A percentile compares a stretch with the other conserved stretches of the same genome.
Evolutionary conservation across 2,888 invertebrate genomes (phyloP).

Genomic region (Hoplodrina blanda): DNA sequence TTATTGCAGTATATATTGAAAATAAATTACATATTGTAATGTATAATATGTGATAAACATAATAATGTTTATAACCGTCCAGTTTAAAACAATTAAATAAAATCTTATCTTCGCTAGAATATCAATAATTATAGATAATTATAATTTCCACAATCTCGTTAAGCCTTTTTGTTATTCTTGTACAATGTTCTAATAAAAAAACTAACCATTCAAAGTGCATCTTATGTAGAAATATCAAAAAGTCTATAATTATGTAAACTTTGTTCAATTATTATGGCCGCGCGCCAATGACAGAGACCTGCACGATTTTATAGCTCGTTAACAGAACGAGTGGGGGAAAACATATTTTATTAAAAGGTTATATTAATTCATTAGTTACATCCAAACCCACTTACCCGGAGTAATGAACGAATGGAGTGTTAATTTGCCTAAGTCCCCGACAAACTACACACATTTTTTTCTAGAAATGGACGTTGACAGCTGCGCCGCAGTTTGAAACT

Average conservation of each 20-base stretch:
- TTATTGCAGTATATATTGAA: slow-evolving; percentile 39
- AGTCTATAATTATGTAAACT: slow-evolving; percentile 17
- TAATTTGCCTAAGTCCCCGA: background rate
- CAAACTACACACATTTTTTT: background rate
- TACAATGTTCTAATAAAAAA: slow-evolving; percentile 24
- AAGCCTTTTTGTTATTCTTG: slow-evolving; percentile 15
- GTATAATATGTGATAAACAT: background rate
- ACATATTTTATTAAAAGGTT: background rate
- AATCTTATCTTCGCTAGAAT: slow-evolving; percentile 24
- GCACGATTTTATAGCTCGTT: background rate
- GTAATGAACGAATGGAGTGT: slow-evolving; percentile 38
- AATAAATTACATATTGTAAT: slow-evolving; percentile 5
- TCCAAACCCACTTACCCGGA: slow-evolving; percentile 14
- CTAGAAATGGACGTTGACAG: too few relatives aligned
- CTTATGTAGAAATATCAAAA: slow-evolving; percentile 51
- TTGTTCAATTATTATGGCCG: slow-evolving; percentile 17
- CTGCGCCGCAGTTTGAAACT: too few relatives aligned
- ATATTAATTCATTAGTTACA: slow-evolving; percentile 23
- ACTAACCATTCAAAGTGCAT: slow-evolving; percentile 55
- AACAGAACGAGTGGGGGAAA: background rate
- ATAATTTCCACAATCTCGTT: slow-evolving; percentile 14
- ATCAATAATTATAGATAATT: slow-evolving; percentile 5
- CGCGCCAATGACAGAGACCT: background rate
- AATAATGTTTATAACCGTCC: slow-evolving; percentile 24
- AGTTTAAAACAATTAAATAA: slow-evolving; percentile 20